Conservation (phyloP, 2,888 invertebrate species). For the Cephonodes hylas region DNA sequence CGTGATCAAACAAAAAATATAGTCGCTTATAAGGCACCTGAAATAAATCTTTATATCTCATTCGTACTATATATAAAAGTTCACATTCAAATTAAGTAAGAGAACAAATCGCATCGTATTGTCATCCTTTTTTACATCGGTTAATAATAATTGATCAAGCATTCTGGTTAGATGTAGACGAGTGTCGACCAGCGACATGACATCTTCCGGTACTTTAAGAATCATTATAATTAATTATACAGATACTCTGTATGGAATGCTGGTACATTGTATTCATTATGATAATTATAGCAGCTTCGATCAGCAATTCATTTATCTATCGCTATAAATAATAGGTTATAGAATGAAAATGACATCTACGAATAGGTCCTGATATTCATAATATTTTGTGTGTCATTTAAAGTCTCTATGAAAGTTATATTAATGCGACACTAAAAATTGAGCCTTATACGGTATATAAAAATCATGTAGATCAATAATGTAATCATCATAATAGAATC, state of each 20-base stretch:
- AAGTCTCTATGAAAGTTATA: not conserved
- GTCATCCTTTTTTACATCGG: too few relatives aligned
- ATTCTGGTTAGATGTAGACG: not conserved
- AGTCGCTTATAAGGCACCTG: too few relatives aligned
- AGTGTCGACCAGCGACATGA: not conserved
- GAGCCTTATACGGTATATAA: not conserved
- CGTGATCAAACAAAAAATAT: too few relatives aligned
- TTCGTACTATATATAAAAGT: too few relatives aligned
- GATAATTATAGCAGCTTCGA: not conserved
- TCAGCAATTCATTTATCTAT: not conserved
- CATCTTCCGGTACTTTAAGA: not conserved
- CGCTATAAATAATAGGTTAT: not conserved
- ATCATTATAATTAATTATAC: not conserved
- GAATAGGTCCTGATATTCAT: not conserved
- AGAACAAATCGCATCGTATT: too few relatives aligned
- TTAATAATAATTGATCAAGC: not conserved
- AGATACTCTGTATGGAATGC: not conserved
- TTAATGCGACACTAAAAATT: not conserved
- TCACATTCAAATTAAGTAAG: too few relatives aligned
- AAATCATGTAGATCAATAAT: too few relatives aligned
- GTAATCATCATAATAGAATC: too few relatives aligned
- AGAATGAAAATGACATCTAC: too few relatives aligned
- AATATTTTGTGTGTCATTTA: not conserved
- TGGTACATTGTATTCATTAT: not conserved
- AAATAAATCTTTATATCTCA: too few relatives aligned